Base-by-base conservation (phyloP, 2,113 vertebrate genomes). In the Scolopax mira region DNA sequence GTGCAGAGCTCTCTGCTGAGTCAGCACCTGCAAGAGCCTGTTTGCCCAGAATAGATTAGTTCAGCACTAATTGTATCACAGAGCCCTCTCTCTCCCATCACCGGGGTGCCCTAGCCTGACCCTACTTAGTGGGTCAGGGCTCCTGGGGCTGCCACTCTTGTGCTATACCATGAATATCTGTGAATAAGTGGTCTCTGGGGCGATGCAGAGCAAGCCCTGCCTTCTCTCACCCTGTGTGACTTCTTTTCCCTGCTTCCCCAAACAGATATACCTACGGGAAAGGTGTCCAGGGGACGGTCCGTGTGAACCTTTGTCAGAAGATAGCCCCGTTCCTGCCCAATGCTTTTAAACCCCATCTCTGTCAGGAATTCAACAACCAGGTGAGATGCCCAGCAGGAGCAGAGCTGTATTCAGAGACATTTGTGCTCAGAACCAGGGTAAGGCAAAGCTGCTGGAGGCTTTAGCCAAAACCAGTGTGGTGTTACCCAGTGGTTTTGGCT, bases 261-360 rank as follows among this genome's bases (percentile, higher is more conserved):
- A 42, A 77, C 79, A 98, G 98, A 52, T 90, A 97, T 11, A 23
- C 39, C 13, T 94, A 62, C 25, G 97, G 97, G 28, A 98, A 96
- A 84, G 82, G 84, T 0, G 1, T 97, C 65, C 85, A 37, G 7
- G 98, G 97, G 9, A 27, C 18, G 7, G 31, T 87, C 41, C 71
- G 49, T 3, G 66, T 96, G 8, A 95, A 42, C 2, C 57, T 97
- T 42, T 98, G 98, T 62, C 96, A 97, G 91, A 97, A 96, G 88
- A 86, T 77, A 15, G 31, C 89, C 10, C 30, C 5, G 0, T 96
- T 96, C 64, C 64, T 96, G 67, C 89, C 94, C 46, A 89, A 65
- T 22, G 46, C 69, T 73, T 93, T 88, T 0, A 96, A 96, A 93
- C 70, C 93, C 0, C 24, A 90, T 19, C 55, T 93, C 49, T 97